Evolutionary conservation across 2,113 vertebrate species (phyloP).

Genomic region (Hippopotamus amphibius): DNA sequence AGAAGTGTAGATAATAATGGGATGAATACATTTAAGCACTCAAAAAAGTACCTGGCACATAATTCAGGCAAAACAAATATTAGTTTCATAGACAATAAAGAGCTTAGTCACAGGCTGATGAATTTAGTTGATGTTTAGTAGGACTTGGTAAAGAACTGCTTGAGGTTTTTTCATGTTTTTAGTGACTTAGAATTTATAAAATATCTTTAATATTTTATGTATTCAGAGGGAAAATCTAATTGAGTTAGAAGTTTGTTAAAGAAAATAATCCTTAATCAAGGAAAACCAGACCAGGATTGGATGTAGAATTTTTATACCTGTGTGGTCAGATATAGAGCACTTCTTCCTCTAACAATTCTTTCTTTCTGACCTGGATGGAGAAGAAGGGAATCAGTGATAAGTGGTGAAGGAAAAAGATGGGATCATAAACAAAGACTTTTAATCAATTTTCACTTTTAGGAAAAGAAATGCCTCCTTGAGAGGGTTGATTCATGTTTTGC

Average conservation of each 20-base stretch:
- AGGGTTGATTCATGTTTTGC: not conserved
- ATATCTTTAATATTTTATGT: not conserved
- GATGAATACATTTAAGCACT: not conserved
- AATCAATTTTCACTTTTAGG: not conserved
- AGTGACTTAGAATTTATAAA: not conserved
- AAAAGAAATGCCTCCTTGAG: not conserved
- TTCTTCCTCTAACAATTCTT: not conserved
- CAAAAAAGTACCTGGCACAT: not conserved
- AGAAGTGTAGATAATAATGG: not conserved
- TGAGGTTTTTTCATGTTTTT: not conserved
- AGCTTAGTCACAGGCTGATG: not conserved
- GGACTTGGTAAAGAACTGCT: not conserved
- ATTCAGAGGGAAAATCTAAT: not conserved
- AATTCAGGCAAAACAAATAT: not conserved
- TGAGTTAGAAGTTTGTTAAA: not conserved
- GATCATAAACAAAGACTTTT: not conserved
- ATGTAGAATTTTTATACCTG: not conserved
- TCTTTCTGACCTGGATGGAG: conserved; percentile 30
- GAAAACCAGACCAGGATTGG: not conserved
- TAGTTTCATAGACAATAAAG: not conserved
- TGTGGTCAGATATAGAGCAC: not conserved
- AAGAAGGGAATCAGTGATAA: not conserved
- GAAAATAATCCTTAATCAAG: not conserved
- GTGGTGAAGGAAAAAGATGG: not conserved
- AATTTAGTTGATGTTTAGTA: not conserved